Conservation (phyloP, 2,113 vertebrate genomes). For the Anser cygnoides region DNA sequence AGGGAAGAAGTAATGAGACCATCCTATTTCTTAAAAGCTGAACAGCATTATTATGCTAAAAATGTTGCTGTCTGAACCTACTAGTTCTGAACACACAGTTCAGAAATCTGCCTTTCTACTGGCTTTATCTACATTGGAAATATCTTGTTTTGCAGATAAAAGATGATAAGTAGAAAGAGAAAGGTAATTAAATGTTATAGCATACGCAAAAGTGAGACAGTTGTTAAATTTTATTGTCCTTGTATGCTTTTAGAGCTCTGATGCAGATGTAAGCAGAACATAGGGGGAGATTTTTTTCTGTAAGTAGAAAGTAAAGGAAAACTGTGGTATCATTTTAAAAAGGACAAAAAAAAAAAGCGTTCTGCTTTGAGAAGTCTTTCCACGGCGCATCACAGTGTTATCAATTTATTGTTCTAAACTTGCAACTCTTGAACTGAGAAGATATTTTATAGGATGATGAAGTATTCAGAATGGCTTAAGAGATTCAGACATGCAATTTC, state of each 20-base stretch:
- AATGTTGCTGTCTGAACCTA: neutral
- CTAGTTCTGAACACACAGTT: neutral
- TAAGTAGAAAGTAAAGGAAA: neutral
- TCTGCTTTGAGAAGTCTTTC: neutral
- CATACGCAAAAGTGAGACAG: neutral
- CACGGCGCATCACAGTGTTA: fast-evolving
- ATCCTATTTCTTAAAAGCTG: too few relatives aligned
- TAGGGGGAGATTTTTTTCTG: neutral
- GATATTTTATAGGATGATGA: neutral
- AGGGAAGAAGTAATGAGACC: neutral
- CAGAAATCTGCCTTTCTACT: neutral
- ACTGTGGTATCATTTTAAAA: neutral
- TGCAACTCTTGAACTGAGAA: neutral
- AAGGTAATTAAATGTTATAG: neutral
- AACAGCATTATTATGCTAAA: neutral
- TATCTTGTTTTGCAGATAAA: neutral
- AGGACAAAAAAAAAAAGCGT: neutral
- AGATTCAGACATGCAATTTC: neutral
- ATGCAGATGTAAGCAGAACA: too few relatives aligned
- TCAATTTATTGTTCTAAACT: neutral
- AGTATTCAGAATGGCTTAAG: neutral
- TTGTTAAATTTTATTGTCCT: neutral
- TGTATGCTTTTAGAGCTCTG: fast-evolving
- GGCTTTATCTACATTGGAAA: too few relatives aligned
- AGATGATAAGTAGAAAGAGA: neutral